Base-by-base conservation (phyloP, 2,888 invertebrate species). In the Apotomis betuletana region DNA sequence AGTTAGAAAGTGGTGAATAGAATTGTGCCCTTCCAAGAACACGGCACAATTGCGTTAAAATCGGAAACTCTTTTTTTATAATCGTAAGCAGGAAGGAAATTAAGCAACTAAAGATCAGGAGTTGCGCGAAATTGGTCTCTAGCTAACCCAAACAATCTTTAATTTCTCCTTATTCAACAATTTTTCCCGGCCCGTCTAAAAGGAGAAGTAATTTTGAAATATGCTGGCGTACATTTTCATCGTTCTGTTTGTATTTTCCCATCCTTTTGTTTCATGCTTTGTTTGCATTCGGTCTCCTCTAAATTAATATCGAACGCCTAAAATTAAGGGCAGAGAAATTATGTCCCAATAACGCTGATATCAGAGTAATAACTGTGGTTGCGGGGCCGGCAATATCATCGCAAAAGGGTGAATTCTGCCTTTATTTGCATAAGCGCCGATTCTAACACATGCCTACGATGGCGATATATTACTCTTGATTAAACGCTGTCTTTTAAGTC, bases 241-340 rank as follows among this genome's bases (percentile, higher is more conserved):
- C 74, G 58, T 54, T 72, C 67, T 72, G 72, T 67, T 72, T 72
- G 72, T 72, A 27, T 59, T 68, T 72, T 72, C 72, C 57, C 72
- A 63, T 44, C 67, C 62, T 63, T 71, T 71, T 72, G 68, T 68
- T 72, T 63, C 54, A 69, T 69, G 76, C 79, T 79, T 81, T 87
- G 83, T 88, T 87, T 87, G 82, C 81, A 74, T 77, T 81, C 73
- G 76, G 76, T 74, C 79, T 78, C 78, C 70, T 78, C 79, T 79
- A 85, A 86, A 87, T 87, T 85, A 86, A 86, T 85, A 86, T 82
- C 79, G 82, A 81, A 79, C 79, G 80, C 78, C 77, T 78, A 76
- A 82, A 83, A 86, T 88, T 83, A 85, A 67, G 78, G 77, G 76
- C 78, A 75, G 77, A 75, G 76, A 76, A 83, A 83, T 86, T 81